Percentiles rank a stretch among this genome's conserved stretches.
These are phyloP conservation scores for Cydia strobilella DNA, from an alignment of 1,140 invertebrate species.

Conservation along the genomic window DNA sequence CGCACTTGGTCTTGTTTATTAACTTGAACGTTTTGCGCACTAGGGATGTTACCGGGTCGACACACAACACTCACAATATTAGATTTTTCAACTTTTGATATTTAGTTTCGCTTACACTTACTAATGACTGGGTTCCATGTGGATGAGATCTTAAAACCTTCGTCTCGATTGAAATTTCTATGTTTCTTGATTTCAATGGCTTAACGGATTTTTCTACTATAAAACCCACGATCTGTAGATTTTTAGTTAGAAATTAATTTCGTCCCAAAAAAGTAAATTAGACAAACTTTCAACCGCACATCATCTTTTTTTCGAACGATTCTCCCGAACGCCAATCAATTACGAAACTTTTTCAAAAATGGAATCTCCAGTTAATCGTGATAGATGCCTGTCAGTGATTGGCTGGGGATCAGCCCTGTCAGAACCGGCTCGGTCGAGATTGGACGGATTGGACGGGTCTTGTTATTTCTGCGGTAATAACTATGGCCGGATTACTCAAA, in stretches of 20 bases:
- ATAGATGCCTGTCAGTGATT: slow-evolving; percentile 31
- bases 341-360: slow-evolving; percentile 26
- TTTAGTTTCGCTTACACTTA: no score
- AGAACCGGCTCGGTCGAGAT: slow-evolving; percentile 4
- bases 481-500: not conserved
- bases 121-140: no score
- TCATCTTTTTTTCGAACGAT: not conserved
- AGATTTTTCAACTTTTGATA: no score
- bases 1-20: no score
- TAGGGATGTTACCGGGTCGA: no score
- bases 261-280: not conserved
- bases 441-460: slow-evolving; percentile 9
- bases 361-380: slow-evolving; percentile 19
- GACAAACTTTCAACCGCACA: not conserved
- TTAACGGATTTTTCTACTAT: no score
- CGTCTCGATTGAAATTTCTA: no score
- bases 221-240: no score
- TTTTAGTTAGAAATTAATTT: not conserved
- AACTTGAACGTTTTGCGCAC: no score
- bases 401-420: slow-evolving; percentile 14
- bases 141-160: no score
- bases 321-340: slow-evolving; percentile 15
- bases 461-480: slow-evolving; percentile 30
- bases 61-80: no score
- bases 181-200: no score